A percentile compares a stretch with the other conserved stretches of the same genome.
Evolutionary conservation across 2,797 vertebrate species (phyloP).

Genomic region (Characodon lateralis): DNA sequence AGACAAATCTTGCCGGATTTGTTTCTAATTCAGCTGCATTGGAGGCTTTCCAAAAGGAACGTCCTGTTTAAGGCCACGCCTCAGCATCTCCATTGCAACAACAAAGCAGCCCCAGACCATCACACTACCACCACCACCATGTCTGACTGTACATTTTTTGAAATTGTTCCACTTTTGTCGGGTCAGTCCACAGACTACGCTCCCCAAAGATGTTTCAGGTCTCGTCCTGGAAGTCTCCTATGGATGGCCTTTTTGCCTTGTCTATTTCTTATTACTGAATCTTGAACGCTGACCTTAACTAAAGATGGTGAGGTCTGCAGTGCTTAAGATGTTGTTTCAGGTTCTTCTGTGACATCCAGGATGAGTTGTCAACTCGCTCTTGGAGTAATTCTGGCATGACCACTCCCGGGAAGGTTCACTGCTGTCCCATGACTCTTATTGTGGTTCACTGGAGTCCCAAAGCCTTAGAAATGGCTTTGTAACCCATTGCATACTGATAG

Average conservation of each 20-base stretch:
- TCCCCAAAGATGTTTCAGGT: not conserved
- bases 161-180: not conserved
- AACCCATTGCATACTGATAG: not conserved
- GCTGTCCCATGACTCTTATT: not conserved
- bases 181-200: not conserved
- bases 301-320: not conserved
- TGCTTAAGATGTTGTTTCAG: not conserved
- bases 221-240: not conserved
- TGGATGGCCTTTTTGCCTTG: not conserved
- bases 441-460: not conserved
- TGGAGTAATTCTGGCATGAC: not conserved
- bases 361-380: not conserved
- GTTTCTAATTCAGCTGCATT: not conserved
- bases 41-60: not conserved
- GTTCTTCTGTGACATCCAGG: not conserved
- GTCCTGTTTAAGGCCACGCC: not conserved
- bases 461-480: not conserved
- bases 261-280: not conserved
- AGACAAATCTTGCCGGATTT: not conserved
- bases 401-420: not conserved
- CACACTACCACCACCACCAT: not conserved
- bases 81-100: not conserved
- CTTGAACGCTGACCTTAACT: not conserved
- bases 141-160: too few relatives aligned
- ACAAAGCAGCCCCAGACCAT: not conserved